Conservation (phyloP, 2,797 vertebrate species). For the Anguilla megastoma region DNA sequence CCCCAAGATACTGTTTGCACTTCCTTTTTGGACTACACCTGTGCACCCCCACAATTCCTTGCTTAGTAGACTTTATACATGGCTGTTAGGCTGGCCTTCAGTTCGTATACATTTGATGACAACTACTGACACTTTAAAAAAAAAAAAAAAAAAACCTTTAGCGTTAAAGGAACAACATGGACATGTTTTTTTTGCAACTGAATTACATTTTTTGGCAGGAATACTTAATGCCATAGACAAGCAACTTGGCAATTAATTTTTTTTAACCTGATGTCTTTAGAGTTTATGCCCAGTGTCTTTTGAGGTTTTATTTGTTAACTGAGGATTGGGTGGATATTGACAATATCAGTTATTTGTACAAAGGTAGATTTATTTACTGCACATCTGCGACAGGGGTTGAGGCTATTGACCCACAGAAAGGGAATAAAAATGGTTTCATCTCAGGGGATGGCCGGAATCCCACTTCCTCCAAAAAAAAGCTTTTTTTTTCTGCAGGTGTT, state of each 20-base stretch:
- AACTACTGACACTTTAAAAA: background rate
- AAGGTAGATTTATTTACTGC: background rate
- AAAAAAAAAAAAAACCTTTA: background rate
- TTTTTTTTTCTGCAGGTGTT: slow-evolving; percentile 71
- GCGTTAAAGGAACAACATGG: slow-evolving; percentile 27
- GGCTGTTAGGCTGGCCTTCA: slow-evolving; percentile 34
- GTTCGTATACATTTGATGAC: slow-evolving; percentile 20
- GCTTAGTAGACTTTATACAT: slow-evolving; percentile 32
- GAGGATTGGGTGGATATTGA: slow-evolving; percentile 12
- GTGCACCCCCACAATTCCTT: background rate
- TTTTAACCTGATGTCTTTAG: slow-evolving; percentile 72
- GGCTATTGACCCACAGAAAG: slow-evolving; percentile 42
- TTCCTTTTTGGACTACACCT: slow-evolving; percentile 23
- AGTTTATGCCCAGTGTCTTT: slow-evolving; percentile 65
- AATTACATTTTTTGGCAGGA: slow-evolving; percentile 71
- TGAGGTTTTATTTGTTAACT: slow-evolving; percentile 44
- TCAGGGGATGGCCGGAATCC: slow-evolving; percentile 74
- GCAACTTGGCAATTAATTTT: slow-evolving; percentile 74
- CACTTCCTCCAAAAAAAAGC: slow-evolving; percentile 56
- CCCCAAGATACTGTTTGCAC: slow-evolving; percentile 30
- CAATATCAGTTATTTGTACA: background rate
- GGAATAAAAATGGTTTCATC: slow-evolving; percentile 67
- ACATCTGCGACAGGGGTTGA: slow-evolving; percentile 33
- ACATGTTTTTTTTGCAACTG: slow-evolving; percentile 64
- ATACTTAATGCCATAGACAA: slow-evolving; percentile 66